phyloP scores from a whole-genome alignment of 64 coral and sea anemone genomes.

The Montipora efflorescens region DNA sequence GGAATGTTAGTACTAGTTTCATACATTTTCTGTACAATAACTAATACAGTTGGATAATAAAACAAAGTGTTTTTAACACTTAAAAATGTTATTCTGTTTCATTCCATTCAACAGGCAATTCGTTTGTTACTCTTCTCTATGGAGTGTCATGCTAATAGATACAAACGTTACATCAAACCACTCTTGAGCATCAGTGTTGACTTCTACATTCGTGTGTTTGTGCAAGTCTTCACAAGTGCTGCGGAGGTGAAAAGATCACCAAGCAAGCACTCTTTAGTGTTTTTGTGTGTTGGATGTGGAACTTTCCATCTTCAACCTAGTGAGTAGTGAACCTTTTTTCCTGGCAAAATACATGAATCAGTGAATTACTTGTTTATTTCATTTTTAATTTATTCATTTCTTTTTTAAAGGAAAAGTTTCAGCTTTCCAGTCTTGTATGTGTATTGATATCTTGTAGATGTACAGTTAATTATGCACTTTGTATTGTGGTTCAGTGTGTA shows the following conservation, averaged over 20 bases:
- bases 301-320: constrained; percentile 94
- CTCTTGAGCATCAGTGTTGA: constrained; percentile 95
- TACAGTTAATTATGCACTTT: no score
- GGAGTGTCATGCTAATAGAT: constrained; percentile 95
- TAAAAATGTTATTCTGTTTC: neutral
- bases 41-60: no score
- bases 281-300: constrained; percentile 91
- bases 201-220: constrained; percentile 98
- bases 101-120: constrained; percentile 76
- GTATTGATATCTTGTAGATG: no score
- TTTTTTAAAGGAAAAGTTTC: no score
- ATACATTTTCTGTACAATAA: no score
- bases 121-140: constrained; percentile 88
- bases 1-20: no score
- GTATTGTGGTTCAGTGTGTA: no score
- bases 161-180: constrained; percentile 90
- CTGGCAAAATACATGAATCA: neutral
- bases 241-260: constrained; percentile 88
- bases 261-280: constrained; percentile 90
- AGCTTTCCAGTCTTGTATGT: no score
- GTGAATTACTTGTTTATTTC: no score
- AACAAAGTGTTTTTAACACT: no score
- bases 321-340: constrained; percentile 21
- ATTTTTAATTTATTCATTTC: no score
- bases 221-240: constrained; percentile 98